Evolutionary conservation across 2,888 invertebrate species (phyloP), one percentile per base, ranked within the genome.

Genomic region (Phytoseiulus persimilis): DNA sequence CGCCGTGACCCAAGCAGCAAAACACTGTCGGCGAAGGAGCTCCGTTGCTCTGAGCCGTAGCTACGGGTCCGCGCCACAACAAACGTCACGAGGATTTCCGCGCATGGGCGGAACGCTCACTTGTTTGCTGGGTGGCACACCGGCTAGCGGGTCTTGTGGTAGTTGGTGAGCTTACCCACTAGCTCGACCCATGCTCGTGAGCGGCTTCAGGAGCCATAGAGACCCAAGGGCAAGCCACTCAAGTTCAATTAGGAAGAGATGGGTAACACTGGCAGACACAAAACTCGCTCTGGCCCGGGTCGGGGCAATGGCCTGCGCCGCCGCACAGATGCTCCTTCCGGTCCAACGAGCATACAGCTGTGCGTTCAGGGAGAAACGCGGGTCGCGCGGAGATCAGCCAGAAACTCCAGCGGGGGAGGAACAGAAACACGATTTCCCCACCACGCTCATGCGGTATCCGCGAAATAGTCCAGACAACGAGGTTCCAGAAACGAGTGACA

Each of bases 21-120:
- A 65, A 65, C 65, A 65, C 65, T 65, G 65, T 65, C 65, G 18
- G 65, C 65, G 18, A 65, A 65, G 65, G 65, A 65, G 65, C 65
- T 65, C 65, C 65, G 65, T 65, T 65, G 65, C 65, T 65, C 65
- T 65, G 65, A 65, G 65, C 65, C 65, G 65, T 65, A 65, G 65
- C 65, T 65, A 65, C 65, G 65, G 65, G 65, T 65, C 65, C 65
- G 65, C 65, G 65, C 65, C 65, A 65, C 18, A 65, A 65, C 65
- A 65, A 65, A 65, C 65, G 65, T 65, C 65, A 65, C 65, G 65
- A 65, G 65, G 28, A 65, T 65, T 65, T 65, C 65, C 65, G 65
- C 65, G 65, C 65, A 65, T 65, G 65, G 65, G 65, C 65, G 65
- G 65, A 65, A 65, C 65, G 28, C 65, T 65, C 65, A 65, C 65